Evolutionary conservation across 53 echinoderm and acorn worm species (phyloP), one percentile per base, ranked within the genome.

Genomic region (Paelopatides confundens): DNA sequence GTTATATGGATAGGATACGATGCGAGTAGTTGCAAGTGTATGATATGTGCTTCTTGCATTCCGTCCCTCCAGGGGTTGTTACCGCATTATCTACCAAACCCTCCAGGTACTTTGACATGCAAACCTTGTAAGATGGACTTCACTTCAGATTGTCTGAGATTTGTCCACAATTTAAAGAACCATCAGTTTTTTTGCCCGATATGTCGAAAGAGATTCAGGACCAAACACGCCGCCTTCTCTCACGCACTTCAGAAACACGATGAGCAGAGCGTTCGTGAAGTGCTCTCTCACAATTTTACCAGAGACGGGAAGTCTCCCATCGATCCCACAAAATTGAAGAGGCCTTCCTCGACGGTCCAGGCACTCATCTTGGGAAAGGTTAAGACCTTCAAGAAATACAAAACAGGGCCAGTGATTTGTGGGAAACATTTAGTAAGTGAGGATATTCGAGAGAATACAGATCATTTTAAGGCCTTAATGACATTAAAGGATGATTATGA

Each of bases 181-280:
- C 79, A 79, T 34, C 79, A 79, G 79, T 79, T 52, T 32, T 3
- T 53, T 12, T 79, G 79, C 48, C 31, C 33, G 2, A 29, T 48
- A 5, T 79, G 79, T 48, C 51, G 8, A 3, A 31, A 31, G 53
- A 50, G 53, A 46, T 52, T 79, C 33, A 13, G 18, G 13, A 79
- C 50, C 12, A 48, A 13, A 34, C 6, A 11, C 4, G 28, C 21
- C 13, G 50, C 53, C 3, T 28, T 28, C 8, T 3, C 43, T 2
- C 79, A 79, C 54, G 14, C 58, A 21, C 58, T 21, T 23, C 17
- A 58, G 21, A 5, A n/a, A n/a, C 58, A 58, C 24, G 18, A 23
- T 6, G 58, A 58, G 2, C 21, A 58, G n/a, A 4, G 21, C n/a
- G 6, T 21, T 5, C 24, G 21, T 4, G 24, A n/a, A 23, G 58